A percentile compares a stretch with the other conserved stretches of the same genome.
phyloP scores from a whole-genome alignment of 2,888 invertebrate species.

The Hyalella azteca region DNA sequence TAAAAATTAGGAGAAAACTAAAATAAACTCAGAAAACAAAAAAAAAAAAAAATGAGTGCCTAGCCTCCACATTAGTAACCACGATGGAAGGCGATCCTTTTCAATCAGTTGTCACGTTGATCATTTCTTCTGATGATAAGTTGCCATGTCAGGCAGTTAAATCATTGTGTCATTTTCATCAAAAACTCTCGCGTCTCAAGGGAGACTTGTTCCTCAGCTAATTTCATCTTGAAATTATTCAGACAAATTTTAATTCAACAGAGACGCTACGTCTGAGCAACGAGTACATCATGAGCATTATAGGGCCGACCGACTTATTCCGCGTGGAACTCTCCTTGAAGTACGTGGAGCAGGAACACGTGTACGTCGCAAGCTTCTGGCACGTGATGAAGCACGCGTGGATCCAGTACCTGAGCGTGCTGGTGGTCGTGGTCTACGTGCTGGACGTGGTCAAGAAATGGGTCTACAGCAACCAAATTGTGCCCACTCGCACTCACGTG shows the following conservation, averaged over 20 bases:
- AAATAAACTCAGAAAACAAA: too few species aligned
- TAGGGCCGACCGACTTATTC: slow-evolving; percentile 39
- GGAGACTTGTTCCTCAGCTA: not conserved
- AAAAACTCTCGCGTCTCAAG: not conserved
- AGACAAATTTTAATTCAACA: not conserved
- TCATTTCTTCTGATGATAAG: too few species aligned
- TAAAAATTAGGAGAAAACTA: too few species aligned
- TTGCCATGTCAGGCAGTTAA: too few species aligned
- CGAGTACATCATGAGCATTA: slow-evolving; percentile 25
- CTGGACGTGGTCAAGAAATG: slow-evolving; percentile 42
- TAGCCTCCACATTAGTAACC: too few species aligned
- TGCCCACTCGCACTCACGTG: not conserved
- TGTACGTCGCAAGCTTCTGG: slow-evolving; percentile 49
- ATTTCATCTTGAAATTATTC: not conserved
- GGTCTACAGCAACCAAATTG: slow-evolving; percentile 44
- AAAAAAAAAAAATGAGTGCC: too few species aligned
- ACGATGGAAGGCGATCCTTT: too few species aligned
- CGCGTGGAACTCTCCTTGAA: slow-evolving; percentile 32
- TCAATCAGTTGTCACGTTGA: too few species aligned
- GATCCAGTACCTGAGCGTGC: slow-evolving; percentile 51
- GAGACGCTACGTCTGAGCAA: slow-evolving; percentile 47
- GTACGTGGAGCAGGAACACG: slow-evolving; percentile 46
- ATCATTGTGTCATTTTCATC: not conserved
- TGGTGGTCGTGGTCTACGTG: slow-evolving; percentile 40
- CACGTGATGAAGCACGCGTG: slow-evolving; percentile 52